These are phyloP conservation scores for Ptychadena robeensis DNA, from an alignment of 2,797 vertebrate genomes.

Conservation along the genomic window DNA sequence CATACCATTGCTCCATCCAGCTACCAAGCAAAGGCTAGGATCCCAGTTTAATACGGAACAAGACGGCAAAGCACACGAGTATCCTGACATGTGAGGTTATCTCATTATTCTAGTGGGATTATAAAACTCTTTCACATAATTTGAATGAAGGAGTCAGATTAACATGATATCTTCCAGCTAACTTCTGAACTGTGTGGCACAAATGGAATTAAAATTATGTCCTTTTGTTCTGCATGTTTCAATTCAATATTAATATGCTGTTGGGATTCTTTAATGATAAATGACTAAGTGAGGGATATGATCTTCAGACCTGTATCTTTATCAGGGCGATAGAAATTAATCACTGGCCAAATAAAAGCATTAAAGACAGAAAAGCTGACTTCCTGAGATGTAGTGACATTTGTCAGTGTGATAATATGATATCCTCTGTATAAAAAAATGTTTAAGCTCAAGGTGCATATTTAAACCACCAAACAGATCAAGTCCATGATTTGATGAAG, in stretches of 20 bases:
- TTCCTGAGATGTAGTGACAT: slow-evolving; percentile 44
- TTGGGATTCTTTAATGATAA: slow-evolving; percentile 62
- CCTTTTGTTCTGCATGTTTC: slow-evolving; percentile 56
- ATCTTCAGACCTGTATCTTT: slow-evolving; percentile 60
- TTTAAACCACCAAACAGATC: no score
- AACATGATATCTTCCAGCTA: slow-evolving; percentile 58
- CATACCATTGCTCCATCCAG: neutral
- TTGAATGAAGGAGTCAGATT: slow-evolving; percentile 51
- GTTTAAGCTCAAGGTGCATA: neutral
- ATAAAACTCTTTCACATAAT: slow-evolving; percentile 48
- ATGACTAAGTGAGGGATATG: slow-evolving; percentile 60
- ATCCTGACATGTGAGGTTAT: neutral
- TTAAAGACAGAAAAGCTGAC: slow-evolving; percentile 43
- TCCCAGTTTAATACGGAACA: neutral
- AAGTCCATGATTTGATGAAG: no score
- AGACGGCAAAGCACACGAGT: neutral
- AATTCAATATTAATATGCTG: slow-evolving; percentile 60
- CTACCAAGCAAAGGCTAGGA: neutral
- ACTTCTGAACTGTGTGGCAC: slow-evolving; percentile 52
- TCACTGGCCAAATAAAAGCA: slow-evolving; percentile 55
- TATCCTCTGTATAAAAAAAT: slow-evolving; percentile 21
- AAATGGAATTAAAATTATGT: slow-evolving; percentile 62
- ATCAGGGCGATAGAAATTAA: slow-evolving; percentile 54
- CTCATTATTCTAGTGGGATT: slow-evolving; percentile 17
- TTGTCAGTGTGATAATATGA: slow-evolving; percentile 3